These are phyloP conservation scores for Erannis defoliaria DNA, from an alignment of 2,888 invertebrate genomes.

Conservation along the genomic window DNA sequence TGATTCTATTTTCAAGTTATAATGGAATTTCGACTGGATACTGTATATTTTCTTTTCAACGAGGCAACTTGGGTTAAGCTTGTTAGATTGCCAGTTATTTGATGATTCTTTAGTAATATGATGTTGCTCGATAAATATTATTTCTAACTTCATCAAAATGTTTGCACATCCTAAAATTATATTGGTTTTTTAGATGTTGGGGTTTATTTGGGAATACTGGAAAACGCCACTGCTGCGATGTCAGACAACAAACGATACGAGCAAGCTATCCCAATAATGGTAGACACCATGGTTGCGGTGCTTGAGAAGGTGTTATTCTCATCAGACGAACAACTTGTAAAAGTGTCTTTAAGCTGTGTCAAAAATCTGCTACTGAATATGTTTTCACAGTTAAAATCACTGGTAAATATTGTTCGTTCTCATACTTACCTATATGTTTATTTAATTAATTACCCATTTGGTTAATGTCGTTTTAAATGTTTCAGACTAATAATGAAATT, in stretches of 20 bases:
- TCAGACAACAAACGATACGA: conserved; percentile 48
- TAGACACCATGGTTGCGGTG: conserved; percentile 54
- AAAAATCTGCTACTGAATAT: conserved; percentile 56
- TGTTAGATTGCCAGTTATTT: conserved; percentile 62
- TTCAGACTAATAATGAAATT: conserved; percentile 5
- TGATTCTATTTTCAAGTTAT: conserved; percentile 51
- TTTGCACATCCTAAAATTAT: conserved; percentile 6
- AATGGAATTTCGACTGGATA: conserved; percentile 40
- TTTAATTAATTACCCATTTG: neutral
- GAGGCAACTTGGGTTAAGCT: conserved; percentile 71
- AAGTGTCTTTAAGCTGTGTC: conserved; percentile 50
- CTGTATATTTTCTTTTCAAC: conserved; percentile 52
- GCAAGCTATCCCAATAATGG: conserved; percentile 50
- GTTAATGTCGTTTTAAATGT: neutral
- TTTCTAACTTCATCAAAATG: neutral
- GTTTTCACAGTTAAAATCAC: conserved; percentile 39
- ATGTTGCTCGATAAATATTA: conserved; percentile 57
- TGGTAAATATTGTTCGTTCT: conserved; percentile 9
- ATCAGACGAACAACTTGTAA: conserved; percentile 45
- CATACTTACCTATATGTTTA: no score
- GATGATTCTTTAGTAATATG: conserved; percentile 80
- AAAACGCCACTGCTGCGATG: conserved; percentile 46
- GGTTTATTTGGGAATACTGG: conserved; percentile 32
- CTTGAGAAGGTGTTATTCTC: conserved; percentile 45
- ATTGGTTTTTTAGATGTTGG: conserved; percentile 13